These are phyloP conservation scores for Gambelia wislizenii DNA, from an alignment of 2,797 vertebrate species.

Conservation along the genomic window DNA sequence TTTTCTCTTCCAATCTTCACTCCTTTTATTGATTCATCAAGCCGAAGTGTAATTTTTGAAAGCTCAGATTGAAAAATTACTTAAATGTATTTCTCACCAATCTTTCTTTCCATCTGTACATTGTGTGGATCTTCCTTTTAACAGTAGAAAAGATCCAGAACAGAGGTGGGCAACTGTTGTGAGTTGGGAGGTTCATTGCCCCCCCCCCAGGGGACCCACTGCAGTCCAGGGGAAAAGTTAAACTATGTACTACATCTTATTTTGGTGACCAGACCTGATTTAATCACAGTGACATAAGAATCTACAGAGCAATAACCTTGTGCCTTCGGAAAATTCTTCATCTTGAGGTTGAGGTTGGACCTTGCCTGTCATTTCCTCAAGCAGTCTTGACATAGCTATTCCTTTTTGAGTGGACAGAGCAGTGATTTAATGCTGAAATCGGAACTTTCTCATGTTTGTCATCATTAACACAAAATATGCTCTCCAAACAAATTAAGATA, in stretches of 20 bases:
- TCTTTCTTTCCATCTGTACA: background rate
- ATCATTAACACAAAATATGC: background rate
- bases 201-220: no score
- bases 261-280: background rate
- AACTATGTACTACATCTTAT: background rate
- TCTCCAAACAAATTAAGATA: no score
- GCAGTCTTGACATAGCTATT: background rate
- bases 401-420: background rate
- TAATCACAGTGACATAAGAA: background rate
- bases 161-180: no score
- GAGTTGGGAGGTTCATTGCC: no score
- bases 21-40: no score
- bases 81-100: no score
- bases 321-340: background rate
- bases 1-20: no score
- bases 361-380: background rate
- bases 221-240: no score
- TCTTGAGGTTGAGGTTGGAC: background rate
- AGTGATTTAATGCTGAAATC: background rate
- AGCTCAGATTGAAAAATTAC: no score
- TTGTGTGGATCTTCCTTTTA: background rate
- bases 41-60: no score
- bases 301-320: background rate
- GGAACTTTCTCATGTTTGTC: background rate
- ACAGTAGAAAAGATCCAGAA: background rate